phyloP scores from a whole-genome alignment of 2,113 vertebrate genomes.

The Psephotus haematonotus region DNA sequence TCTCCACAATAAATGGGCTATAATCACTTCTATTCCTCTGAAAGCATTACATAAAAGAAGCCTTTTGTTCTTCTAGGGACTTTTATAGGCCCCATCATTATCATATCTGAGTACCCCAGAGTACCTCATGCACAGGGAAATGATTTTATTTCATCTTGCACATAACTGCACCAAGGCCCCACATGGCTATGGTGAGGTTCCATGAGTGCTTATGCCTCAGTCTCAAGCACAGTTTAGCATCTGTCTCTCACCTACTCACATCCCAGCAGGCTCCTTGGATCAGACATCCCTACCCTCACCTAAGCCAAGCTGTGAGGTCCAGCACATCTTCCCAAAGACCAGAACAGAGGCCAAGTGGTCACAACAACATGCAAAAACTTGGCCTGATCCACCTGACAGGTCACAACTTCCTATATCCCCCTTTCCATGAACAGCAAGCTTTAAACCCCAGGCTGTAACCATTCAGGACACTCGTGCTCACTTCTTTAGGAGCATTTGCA shows the following conservation, averaged over 20 bases:
- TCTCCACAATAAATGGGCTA: neutral
- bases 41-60: neutral
- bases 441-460: neutral
- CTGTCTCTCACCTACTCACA: neutral
- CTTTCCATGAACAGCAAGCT: neutral
- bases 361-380: neutral
- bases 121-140: neutral
- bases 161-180: accelerated
- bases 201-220: neutral
- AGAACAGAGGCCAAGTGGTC: neutral
- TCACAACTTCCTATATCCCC: neutral
- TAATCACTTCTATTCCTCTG: neutral
- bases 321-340: neutral
- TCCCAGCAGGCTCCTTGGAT: neutral
- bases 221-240: accelerated
- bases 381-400: neutral
- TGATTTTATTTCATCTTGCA: neutral
- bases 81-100: neutral
- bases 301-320: neutral
- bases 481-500: neutral
- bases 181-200: accelerated
- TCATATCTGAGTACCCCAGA: neutral
- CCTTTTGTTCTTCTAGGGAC: neutral
- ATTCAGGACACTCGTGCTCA: neutral
- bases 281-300: neutral